Conservation (phyloP, 2,797 vertebrate genomes). For the Lagodon rhomboides region DNA sequence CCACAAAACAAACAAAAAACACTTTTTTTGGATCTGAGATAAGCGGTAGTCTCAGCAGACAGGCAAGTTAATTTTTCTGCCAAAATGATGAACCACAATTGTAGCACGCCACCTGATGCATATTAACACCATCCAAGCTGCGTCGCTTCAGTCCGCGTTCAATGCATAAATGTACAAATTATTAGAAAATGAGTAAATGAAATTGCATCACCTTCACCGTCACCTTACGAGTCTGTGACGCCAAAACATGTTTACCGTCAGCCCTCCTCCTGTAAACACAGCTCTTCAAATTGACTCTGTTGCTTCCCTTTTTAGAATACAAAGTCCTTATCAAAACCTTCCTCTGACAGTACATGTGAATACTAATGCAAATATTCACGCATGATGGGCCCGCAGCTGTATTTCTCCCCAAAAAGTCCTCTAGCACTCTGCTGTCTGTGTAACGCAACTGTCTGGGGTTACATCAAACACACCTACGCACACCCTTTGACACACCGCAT, state of each 20-base stretch:
- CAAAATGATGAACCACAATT: constrained; percentile 40
- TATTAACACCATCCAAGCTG: constrained; percentile 31
- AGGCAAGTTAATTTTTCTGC: constrained; percentile 40
- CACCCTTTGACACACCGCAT: constrained; percentile 51
- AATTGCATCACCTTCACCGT: constrained; percentile 5
- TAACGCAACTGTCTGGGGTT: constrained; percentile 56
- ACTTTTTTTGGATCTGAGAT: constrained; percentile 15
- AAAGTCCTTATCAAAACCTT: constrained; percentile 49
- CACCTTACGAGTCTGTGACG: constrained; percentile 2
- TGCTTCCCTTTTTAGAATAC: constrained; percentile 33
- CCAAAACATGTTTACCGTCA: constrained; percentile 34
- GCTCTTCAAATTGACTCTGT: constrained; percentile 27
- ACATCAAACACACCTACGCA: constrained; percentile 62
- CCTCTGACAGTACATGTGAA: constrained; percentile 49
- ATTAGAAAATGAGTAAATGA: constrained; percentile 20
- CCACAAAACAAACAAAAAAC: neutral
- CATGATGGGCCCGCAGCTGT: constrained; percentile 36
- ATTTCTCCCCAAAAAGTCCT: constrained; percentile 45
- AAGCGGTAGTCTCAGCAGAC: constrained; percentile 3
- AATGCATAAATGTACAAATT: constrained; percentile 24
- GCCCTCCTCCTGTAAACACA: constrained; percentile 20
- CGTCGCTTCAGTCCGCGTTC: constrained; percentile 15
- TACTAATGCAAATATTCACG: constrained; percentile 44
- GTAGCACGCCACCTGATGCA: constrained; percentile 7
- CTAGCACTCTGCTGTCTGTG: constrained; percentile 40